phyloP scores from a whole-genome alignment of 2,888 invertebrate species.

The Agrochola litura region DNA sequence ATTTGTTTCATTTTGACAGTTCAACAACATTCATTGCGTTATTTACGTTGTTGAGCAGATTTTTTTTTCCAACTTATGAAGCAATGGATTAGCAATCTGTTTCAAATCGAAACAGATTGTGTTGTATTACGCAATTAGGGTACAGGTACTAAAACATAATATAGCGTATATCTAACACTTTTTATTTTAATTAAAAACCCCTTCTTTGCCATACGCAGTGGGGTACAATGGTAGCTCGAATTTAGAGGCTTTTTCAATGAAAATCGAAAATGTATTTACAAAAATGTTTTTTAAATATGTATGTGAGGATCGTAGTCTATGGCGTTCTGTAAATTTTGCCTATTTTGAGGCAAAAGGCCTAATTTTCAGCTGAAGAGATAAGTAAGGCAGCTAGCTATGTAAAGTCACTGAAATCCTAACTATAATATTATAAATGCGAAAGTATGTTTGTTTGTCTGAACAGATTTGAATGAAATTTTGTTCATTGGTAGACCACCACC shows the following conservation, averaged over 20 bases:
- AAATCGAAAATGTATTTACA: conserved; percentile 36
- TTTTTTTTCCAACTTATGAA: too few species aligned
- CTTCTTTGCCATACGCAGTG: background rate
- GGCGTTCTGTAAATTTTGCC: background rate
- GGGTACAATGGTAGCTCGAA: conserved; percentile 33
- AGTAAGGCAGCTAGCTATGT: background rate
- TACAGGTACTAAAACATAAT: background rate
- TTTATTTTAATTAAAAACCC: background rate
- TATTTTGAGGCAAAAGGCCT: conserved; percentile 2
- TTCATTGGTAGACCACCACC: too few species aligned
- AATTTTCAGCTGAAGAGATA: conserved; percentile 11
- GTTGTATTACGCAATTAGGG: too few species aligned
- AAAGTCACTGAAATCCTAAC: too few species aligned
- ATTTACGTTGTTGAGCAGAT: too few species aligned
- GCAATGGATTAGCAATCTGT: too few species aligned
- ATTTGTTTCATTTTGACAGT: too few species aligned
- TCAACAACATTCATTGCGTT: too few species aligned
- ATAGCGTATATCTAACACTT: conserved; percentile 11
- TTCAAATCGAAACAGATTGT: too few species aligned
- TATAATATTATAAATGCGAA: too few species aligned
- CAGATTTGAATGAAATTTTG: too few species aligned
- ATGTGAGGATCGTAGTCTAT: background rate
- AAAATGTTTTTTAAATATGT: background rate
- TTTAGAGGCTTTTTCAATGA: conserved; percentile 39
- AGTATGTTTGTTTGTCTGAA: too few species aligned